Percentiles rank a stretch among this genome's conserved stretches.
Conservation (phyloP, 2,888 invertebrate species). For the Malthinus seriepunctatus region DNA sequence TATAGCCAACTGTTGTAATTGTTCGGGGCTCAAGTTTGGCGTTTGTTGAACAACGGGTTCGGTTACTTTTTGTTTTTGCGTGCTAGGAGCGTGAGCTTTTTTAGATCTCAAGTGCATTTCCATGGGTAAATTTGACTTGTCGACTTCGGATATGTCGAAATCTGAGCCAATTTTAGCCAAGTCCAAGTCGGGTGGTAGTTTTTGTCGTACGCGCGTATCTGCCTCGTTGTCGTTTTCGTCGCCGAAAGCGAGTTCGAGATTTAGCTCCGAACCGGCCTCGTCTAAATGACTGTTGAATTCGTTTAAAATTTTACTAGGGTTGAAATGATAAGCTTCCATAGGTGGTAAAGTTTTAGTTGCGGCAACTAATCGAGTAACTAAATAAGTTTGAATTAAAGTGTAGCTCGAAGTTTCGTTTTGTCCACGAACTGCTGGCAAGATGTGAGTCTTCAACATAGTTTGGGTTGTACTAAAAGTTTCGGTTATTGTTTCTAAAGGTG, state of each 20-base stretch:
- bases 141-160: slow-evolving; percentile 71
- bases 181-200: slow-evolving; percentile 69
- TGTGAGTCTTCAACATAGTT: slow-evolving; percentile 84
- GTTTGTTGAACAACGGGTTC: slow-evolving; percentile 44
- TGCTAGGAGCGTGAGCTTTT: slow-evolving; percentile 51
- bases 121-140: slow-evolving; percentile 60
- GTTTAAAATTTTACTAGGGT: slow-evolving; percentile 82
- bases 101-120: slow-evolving; percentile 59
- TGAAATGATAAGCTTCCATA: slow-evolving; percentile 84
- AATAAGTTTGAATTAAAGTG: slow-evolving; percentile 88
- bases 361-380: slow-evolving; percentile 83
- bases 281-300: slow-evolving; percentile 87
- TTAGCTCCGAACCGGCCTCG: slow-evolving; percentile 86
- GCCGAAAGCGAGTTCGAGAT: slow-evolving; percentile 83
- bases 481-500: slow-evolving; percentile 84
- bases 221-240: slow-evolving; percentile 72
- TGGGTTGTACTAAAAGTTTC: slow-evolving; percentile 93
- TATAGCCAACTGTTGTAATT: slow-evolving; percentile 75
- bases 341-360: slow-evolving; percentile 90
- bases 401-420: slow-evolving; percentile 74
- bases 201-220: slow-evolving; percentile 56
- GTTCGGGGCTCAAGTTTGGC: slow-evolving; percentile 67
- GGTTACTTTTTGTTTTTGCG: slow-evolving; percentile 40
- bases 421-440: slow-evolving; percentile 79
- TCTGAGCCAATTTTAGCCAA: slow-evolving; percentile 73